These are phyloP conservation scores for Magallana angulata DNA, from an alignment of 1,140 invertebrate species.

Conservation along the genomic window DNA sequence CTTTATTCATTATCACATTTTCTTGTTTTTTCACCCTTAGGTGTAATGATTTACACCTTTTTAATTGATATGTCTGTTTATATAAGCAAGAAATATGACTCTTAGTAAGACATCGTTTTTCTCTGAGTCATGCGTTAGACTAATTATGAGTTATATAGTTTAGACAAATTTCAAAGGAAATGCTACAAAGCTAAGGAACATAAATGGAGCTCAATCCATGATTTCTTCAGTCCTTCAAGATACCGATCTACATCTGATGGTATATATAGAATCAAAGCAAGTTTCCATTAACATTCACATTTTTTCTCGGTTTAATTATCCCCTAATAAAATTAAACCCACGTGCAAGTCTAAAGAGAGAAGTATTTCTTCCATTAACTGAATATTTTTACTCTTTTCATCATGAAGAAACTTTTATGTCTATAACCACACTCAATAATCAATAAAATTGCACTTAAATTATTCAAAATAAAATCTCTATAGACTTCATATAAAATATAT, in stretches of 20 bases:
- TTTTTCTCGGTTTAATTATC: constrained; percentile 2
- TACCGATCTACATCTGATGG: constrained; percentile 7
- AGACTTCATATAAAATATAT: not conserved
- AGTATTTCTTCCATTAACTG: not conserved
- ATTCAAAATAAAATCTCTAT: too few species aligned
- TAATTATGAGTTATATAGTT: constrained; percentile 23
- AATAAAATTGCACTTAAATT: not conserved
- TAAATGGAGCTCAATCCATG: not conserved
- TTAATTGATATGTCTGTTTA: too few species aligned
- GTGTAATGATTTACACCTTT: too few species aligned
- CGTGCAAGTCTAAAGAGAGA: not conserved
- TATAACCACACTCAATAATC: constrained; percentile 1
- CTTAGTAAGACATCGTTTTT: not conserved
- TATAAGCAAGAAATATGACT: too few species aligned
- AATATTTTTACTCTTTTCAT: constrained; percentile 8
- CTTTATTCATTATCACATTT: too few species aligned
- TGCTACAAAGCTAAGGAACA: not conserved
- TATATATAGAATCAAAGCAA: constrained; percentile 12
- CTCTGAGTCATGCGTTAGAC: not conserved
- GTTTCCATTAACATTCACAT: constrained; percentile 14
- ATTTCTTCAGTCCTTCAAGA: constrained; percentile 12
- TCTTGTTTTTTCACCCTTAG: too few species aligned
- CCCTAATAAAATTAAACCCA: not conserved
- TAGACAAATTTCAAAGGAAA: constrained; percentile 6
- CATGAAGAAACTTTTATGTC: not conserved